Base-by-base conservation (phyloP, 2,888 invertebrate genomes). In the Incurvaria masculella region DNA sequence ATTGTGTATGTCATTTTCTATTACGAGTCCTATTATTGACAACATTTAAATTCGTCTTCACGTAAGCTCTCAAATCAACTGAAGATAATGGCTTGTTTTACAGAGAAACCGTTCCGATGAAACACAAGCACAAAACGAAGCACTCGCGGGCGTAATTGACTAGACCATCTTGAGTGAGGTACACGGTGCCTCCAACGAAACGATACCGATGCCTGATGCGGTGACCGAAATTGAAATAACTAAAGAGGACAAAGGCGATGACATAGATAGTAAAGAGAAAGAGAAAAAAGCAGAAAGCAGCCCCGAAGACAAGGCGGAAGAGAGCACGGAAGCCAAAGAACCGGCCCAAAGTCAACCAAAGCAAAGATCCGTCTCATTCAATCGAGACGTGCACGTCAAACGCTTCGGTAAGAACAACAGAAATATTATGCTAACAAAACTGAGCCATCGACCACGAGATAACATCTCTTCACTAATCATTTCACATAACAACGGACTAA, bases 331-430 rank as follows among this genome's bases (percentile, higher is more conserved):
- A 62, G 61, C 66, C 66, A 74, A 74, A 68, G 72, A 79, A 69
- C 64, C 72, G 61, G 72, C 71, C 69, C 69, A 69, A 59, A 65
- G 64, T 55, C 72, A 79, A 68, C 68, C 73, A 64, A 61, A 64
- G 62, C 57, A 70, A 69, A 71, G 87, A 84, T 72, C 88, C 81
- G 92, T 92, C 62, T 92, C 91, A 69, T 92, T 92, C 82, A 91
- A 92, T 83, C 84, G 89, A 73, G 91, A 91, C 83, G 91, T 92
- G 64, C 91, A 91, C 81, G 89, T 92, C 67, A 92, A 92, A 76
- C 82, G 91, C 81, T 91, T 91, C 80, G 90, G 91, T 90, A 85
- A 85, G 87, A 33, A 33, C 33, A 33, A 33, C 8, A 14, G 33
- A 33, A 14, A 6, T 33, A 14, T n/a, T 33, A 33, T 33, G 33